Percentiles rank a stretch among this genome's conserved stretches.
phyloP scores from a whole-genome alignment of 2,113 vertebrate genomes.

The Spizaetus ornatus region DNA sequence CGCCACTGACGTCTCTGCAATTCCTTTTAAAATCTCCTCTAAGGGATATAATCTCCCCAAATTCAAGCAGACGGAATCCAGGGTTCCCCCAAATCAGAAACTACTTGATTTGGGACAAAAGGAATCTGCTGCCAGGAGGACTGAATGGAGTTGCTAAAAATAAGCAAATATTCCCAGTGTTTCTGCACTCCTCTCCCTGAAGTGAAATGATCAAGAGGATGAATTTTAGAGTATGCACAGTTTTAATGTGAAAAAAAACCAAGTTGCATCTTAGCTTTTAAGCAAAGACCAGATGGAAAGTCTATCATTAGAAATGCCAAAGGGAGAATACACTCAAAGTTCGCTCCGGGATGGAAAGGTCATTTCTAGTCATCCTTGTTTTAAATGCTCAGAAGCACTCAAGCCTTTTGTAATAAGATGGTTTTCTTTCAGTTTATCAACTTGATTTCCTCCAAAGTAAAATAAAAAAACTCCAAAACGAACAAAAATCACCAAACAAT shows the following conservation, averaged over 20 bases:
- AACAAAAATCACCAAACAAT: background rate
- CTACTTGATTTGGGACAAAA: background rate
- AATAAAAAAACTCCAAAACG: background rate
- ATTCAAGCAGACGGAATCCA: background rate
- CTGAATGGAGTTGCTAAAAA: slow-evolving; percentile 3
- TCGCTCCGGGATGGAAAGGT: slow-evolving; percentile 56
- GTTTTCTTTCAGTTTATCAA: slow-evolving; percentile 26
- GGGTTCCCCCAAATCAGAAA: background rate
- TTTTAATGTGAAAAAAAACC: slow-evolving; percentile 1
- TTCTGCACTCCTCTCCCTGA: slow-evolving; percentile 8
- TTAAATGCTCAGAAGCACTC: slow-evolving; percentile 52
- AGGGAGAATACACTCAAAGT: slow-evolving; percentile 51
- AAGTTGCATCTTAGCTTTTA: slow-evolving; percentile 52
- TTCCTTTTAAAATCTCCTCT: background rate
- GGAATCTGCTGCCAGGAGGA: background rate
- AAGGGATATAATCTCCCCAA: background rate
- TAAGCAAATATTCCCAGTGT: slow-evolving; percentile 18
- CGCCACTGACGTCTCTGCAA: background rate
- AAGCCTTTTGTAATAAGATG: slow-evolving; percentile 24
- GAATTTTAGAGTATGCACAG: slow-evolving; percentile 35
- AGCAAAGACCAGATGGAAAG: slow-evolving; percentile 63
- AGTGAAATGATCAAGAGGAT: slow-evolving; percentile 48
- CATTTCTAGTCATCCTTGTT: slow-evolving; percentile 59
- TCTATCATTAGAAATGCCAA: slow-evolving; percentile 67
- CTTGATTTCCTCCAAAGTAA: slow-evolving; percentile 21